Evolutionary conservation across 2,888 invertebrate species (phyloP).

Genomic region (Sinopyrophorus schimmeli): DNA sequence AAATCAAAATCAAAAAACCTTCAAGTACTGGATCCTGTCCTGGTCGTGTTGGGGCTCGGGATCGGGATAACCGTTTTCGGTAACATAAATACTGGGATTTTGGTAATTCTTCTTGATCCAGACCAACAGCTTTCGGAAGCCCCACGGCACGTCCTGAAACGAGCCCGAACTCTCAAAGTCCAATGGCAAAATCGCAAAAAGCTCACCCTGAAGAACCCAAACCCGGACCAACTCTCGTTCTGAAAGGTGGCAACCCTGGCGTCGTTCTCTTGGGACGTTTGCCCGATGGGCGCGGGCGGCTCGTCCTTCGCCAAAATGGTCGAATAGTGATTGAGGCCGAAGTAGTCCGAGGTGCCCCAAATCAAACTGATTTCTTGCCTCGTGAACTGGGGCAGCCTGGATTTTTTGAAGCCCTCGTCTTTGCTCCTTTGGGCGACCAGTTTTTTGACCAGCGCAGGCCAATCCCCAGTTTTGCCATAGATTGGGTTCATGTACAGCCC

Average conservation of each 20-base stretch:
- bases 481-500: constrained; percentile 62
- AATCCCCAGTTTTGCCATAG: constrained; percentile 31
- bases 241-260: not conserved
- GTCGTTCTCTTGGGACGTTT: not conserved
- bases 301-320: constrained; percentile 30
- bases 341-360: constrained; percentile 56
- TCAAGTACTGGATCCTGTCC: constrained; percentile 49
- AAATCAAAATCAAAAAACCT: not conserved
- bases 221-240: constrained; percentile 1
- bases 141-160: constrained; percentile 58
- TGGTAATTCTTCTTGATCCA: constrained; percentile 43
- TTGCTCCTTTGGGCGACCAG: constrained; percentile 30
- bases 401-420: constrained; percentile 30
- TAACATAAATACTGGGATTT: constrained; percentile 58
- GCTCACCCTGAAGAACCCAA: not conserved
- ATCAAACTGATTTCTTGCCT: constrained; percentile 52
- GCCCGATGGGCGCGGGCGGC: not conserved
- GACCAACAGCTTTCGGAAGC: constrained; percentile 57
- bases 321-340: constrained; percentile 59
- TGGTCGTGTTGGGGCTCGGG: constrained; percentile 53
- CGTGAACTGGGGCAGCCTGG: constrained; percentile 61
- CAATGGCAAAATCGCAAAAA: not conserved
- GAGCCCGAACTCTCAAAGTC: not conserved
- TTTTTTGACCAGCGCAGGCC: constrained; percentile 34
- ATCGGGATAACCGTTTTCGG: constrained; percentile 61